Base-by-base conservation (phyloP, 2,888 invertebrate species). In the Agriopis leucophaearia region DNA sequence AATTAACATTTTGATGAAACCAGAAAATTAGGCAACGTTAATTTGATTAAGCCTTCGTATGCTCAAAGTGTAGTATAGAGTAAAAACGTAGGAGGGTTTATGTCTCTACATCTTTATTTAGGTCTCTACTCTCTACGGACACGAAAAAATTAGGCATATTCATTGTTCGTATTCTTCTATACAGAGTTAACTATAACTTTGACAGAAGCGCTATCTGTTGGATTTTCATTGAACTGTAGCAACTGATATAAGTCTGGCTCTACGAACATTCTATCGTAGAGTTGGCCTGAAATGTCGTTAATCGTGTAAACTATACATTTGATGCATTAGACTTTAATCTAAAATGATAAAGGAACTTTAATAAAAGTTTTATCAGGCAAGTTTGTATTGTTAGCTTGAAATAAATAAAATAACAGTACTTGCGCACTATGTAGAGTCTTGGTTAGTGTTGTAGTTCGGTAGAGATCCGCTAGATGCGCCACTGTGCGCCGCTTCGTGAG, bases 401-500 rank as follows among this genome's bases (percentile, higher is more conserved):
- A 27, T 27, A 42, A 16, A 27, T 1, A 18, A 27, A 55, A 18
- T 51, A n/a, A 13, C 8, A 16, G 18, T 55, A 59, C 36, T 55
- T 16, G 10, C 57, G 36, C 61, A 73, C 13, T 65, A 50, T 63
- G 64, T 72, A 63, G 75, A 70, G 70, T 16, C 35, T 40, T 59
- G 69, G 59, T 64, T 52, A 51, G 66, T 77, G 60, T 78, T 74
- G 78, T 86, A 59, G 87, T 92, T 88, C 84, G 57, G 48, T 50
- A 63, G 52, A 35, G 55, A 48, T 70, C 87, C 92, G 87, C 84
- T 89, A 92, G 92, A 91, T 92, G 92, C 81, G 76, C 82, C 62
- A 84, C 80, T 80, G 84, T 76, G 82, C 87, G 66, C 73, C 74
- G 81, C 84, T 79, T 79, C 82, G 84, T 77, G 84, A 87, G 89